phyloP scores from a whole-genome alignment of 2,797 vertebrate genomes.

The Schizopygopsis malacanthus region DNA sequence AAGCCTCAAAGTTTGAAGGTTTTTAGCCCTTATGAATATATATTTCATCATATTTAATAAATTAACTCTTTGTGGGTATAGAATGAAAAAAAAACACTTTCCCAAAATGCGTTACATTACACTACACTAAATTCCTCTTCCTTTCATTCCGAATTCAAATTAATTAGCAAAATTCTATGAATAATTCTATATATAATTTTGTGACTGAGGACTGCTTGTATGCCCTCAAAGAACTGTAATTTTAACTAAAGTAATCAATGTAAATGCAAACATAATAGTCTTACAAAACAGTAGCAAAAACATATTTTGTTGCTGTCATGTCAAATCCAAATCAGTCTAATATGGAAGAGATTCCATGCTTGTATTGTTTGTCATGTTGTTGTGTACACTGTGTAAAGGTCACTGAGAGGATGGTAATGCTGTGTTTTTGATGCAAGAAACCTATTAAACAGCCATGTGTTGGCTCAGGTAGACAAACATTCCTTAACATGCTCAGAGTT shows the following conservation, averaged over 20 bases:
- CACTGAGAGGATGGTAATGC: neutral
- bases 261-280: neutral
- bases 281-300: neutral
- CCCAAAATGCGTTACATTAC: too few relatives aligned
- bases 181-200: too few relatives aligned
- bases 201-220: neutral
- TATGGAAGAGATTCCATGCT: neutral
- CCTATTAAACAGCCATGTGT: neutral
- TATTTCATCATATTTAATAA: neutral
- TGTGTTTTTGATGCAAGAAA: neutral
- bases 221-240: neutral
- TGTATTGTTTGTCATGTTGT: neutral
- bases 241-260: neutral
- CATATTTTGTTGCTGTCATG: neutral
- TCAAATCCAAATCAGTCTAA: neutral
- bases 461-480: constrained; percentile 63
- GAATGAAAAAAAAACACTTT: neutral
- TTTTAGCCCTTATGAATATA: neutral
- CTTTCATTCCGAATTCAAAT: too few relatives aligned
- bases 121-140: too few relatives aligned
- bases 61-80: neutral
- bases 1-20: neutral
- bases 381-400: neutral
- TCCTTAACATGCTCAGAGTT: constrained; percentile 70
- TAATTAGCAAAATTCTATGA: too few relatives aligned